phyloP scores from a whole-genome alignment of 2,113 vertebrate species.

The Xerus inauris region DNA sequence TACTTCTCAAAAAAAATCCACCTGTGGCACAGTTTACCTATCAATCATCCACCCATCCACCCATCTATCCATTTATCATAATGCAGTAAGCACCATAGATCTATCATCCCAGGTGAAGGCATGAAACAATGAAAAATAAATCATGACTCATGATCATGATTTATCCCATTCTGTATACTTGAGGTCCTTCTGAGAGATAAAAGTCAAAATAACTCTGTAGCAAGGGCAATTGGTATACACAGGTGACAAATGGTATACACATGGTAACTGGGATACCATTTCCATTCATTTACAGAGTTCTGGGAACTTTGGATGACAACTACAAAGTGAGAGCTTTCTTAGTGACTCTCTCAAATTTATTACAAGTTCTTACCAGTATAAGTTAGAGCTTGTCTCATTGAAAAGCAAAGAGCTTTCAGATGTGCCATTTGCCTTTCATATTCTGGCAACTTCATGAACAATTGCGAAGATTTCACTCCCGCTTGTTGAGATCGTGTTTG shows the following conservation, averaged over 20 bases:
- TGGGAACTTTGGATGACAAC: background rate
- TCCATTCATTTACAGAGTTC: constrained; percentile 24
- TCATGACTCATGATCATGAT: background rate
- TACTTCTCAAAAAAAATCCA: background rate
- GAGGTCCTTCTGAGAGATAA: background rate
- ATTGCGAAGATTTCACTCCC: constrained; percentile 27
- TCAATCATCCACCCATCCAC: background rate
- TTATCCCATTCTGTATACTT: background rate
- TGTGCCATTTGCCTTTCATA: background rate
- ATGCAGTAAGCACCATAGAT: background rate
- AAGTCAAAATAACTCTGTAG: background rate
- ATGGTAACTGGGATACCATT: background rate
- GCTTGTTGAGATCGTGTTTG: constrained; percentile 27
- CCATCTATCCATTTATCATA: background rate
- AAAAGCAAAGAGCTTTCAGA: constrained; percentile 43
- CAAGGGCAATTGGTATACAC: background rate
- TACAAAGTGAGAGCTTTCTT: background rate
- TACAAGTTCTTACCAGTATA: background rate
- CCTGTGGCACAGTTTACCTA: background rate
- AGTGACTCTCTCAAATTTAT: background rate
- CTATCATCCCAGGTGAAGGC: background rate
- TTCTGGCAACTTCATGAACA: constrained; percentile 30
- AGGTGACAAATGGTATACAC: background rate
- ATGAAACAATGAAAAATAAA: background rate
- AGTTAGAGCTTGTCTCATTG: background rate